Base-by-base conservation (phyloP, 1,140 invertebrate species). In the Apocrypta bakeri region DNA sequence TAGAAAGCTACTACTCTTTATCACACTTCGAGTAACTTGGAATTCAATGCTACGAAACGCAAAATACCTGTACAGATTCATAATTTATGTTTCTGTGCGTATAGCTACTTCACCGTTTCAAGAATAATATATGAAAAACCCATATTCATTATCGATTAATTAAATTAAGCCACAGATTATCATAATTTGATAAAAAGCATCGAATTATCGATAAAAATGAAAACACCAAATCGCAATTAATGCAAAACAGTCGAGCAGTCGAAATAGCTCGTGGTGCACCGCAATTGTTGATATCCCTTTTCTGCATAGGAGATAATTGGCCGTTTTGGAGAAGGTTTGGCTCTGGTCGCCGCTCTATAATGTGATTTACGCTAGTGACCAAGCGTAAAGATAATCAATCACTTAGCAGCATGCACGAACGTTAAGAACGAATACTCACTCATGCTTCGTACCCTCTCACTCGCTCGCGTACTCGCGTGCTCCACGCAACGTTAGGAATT, bases 371-470 rank as follows among this genome's bases (percentile, higher is more conserved):
- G 37, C 42, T 56, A 9, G 25, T 17, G 71, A 78, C 71, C 81
- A 74, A 82, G 68, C 71, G 68, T 74, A 80, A 79, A 63, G 61
- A 56, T 86, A 86, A 85, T 86, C 86, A 83, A 84, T 85, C 80
- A 81, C 85, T 85, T 84, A 87, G 31, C n/a, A 12, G 42, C 69
- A 56, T 82, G 80, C 84, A 72, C 69, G 84, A 64, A 37, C 85
- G 84, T 85, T 84, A 86, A 85, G 83, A 85, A 85, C n/a, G n/a
- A 87, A 86, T 83, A 86, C 83, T 84, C 48, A 48, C 74, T 56
- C 25, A 31, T n/a, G 63, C 63, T 37, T n/a, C 42, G 61, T 29
- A 80, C 17, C 21, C 75, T 42, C 64, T 72, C 83, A n/a, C n/a
- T n/a, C n/a, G n/a, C n/a, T n/a, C n/a, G n/a, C n/a, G n/a, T n/a